phyloP scores from a whole-genome alignment of 2,888 invertebrate species.

The Coecobrya sp. region DNA sequence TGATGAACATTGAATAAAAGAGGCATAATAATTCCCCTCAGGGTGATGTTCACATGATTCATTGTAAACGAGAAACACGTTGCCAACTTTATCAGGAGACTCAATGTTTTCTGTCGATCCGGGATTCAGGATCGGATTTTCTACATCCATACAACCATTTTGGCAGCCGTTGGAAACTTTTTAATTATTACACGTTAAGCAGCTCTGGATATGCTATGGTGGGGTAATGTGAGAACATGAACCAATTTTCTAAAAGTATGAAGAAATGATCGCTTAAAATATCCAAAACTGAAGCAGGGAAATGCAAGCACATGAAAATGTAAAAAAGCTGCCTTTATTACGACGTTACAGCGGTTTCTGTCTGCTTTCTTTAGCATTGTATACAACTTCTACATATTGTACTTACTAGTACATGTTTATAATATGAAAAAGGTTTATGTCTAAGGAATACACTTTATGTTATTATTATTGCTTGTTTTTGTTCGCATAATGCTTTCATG shows the following conservation, averaged over 20 bases:
- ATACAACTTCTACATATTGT: too few species aligned
- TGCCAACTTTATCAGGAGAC: not conserved
- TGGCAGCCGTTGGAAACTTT: too few species aligned
- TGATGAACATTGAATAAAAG: constrained; percentile 70
- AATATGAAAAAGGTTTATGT: not conserved
- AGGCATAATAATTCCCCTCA: constrained; percentile 56
- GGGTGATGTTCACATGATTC: constrained; percentile 42
- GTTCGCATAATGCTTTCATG: constrained; percentile 35
- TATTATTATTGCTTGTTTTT: constrained; percentile 30
- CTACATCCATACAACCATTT: too few species aligned
- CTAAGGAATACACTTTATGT: not conserved
- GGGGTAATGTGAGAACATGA: too few species aligned
- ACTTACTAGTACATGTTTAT: not conserved
- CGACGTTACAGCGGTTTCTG: not conserved
- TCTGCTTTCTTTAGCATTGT: too few species aligned
- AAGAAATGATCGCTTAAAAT: too few species aligned
- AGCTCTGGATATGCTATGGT: too few species aligned
- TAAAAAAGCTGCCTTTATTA: too few species aligned
- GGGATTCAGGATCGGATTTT: not conserved
- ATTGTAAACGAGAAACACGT: not conserved
- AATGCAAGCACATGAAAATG: too few species aligned
- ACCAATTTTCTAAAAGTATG: too few species aligned
- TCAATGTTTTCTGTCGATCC: not conserved
- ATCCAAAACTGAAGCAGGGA: too few species aligned
- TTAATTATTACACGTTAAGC: too few species aligned